Conservation (phyloP, 2,888 invertebrate species). For the Loripinus fragilis region DNA sequence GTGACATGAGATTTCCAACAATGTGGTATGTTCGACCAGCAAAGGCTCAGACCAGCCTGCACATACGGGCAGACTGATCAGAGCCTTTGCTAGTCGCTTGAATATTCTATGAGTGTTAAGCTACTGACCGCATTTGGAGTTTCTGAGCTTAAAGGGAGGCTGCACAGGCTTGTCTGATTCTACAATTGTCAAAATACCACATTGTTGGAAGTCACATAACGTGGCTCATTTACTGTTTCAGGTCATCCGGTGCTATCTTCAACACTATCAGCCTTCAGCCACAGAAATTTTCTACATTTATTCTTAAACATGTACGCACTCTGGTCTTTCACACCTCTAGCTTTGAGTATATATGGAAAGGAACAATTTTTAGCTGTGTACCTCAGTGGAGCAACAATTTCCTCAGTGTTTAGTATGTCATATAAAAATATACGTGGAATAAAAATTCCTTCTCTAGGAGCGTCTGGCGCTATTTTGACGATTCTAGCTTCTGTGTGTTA, state of each 20-base stretch:
- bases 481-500: conserved; percentile 94
- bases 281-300: conserved; percentile 93
- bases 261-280: conserved; percentile 97
- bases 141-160: too few relatives aligned
- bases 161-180: too few relatives aligned
- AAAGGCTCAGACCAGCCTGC: too few relatives aligned
- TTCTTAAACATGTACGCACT: conserved; percentile 98
- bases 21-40: too few relatives aligned
- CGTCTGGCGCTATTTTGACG: conserved; percentile 98
- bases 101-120: too few relatives aligned
- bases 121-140: too few relatives aligned
- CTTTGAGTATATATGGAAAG: conserved; percentile 90
- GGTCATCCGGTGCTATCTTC: conserved; percentile 88
- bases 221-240: too few relatives aligned
- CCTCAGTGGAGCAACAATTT: conserved; percentile 90
- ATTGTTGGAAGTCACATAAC: too few relatives aligned
- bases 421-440: conserved; percentile 89
- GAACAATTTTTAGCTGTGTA: conserved; percentile 97
- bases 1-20: too few relatives aligned
- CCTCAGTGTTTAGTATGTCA: conserved; percentile 92
- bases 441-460: conserved; percentile 94
- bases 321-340: conserved; percentile 87
- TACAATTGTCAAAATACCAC: too few relatives aligned
- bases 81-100: too few relatives aligned
- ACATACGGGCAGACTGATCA: too few relatives aligned